A percentile compares a stretch with the other conserved stretches of the same genome.
Conservation (phyloP, 2,888 invertebrate genomes). For the Epiblema foenella region DNA sequence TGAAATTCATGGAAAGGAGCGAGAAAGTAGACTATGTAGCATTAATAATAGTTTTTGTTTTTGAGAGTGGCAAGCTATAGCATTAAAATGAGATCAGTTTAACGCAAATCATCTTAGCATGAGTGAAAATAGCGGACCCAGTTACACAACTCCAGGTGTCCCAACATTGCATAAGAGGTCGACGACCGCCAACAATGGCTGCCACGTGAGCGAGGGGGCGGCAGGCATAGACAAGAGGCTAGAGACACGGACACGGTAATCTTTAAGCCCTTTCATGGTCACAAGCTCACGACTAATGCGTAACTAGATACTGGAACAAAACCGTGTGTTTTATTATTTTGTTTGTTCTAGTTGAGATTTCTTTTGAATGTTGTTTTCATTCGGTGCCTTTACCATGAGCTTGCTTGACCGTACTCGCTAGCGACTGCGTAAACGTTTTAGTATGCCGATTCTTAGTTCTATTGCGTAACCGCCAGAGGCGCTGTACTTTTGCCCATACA, state of each 20-base stretch:
- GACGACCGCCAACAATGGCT: slow-evolving; percentile 67
- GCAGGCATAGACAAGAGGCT: slow-evolving; percentile 61
- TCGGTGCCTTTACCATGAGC: no score
- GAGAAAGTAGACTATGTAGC: neutral
- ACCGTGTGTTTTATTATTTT: slow-evolving; percentile 10
- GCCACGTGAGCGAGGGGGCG: slow-evolving; percentile 52
- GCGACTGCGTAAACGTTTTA: no score
- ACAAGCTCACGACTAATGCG: slow-evolving; percentile 42
- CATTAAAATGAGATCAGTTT: slow-evolving; percentile 46
- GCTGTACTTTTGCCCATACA: no score
- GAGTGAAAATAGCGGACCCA: slow-evolving; percentile 47
- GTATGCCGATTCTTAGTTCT: no score
- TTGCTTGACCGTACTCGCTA: no score
- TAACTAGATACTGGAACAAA: slow-evolving; percentile 31
- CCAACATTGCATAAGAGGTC: slow-evolving; percentile 69
- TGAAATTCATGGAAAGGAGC: neutral
- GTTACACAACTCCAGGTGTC: slow-evolving; percentile 69
- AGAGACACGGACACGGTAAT: slow-evolving; percentile 48
- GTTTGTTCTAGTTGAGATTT: slow-evolving; percentile 4
- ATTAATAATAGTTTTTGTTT: neutral
- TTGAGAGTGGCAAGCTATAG: slow-evolving; percentile 23
- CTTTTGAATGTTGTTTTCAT: neutral
- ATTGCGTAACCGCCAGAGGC: no score
- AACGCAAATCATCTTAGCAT: slow-evolving; percentile 44
- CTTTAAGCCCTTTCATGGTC: slow-evolving; percentile 48